A percentile compares a stretch with the other conserved stretches of the same genome.
These are phyloP conservation scores for Chionodraco myersi DNA, from an alignment of 2,113 vertebrate species.

Conservation along the genomic window DNA sequence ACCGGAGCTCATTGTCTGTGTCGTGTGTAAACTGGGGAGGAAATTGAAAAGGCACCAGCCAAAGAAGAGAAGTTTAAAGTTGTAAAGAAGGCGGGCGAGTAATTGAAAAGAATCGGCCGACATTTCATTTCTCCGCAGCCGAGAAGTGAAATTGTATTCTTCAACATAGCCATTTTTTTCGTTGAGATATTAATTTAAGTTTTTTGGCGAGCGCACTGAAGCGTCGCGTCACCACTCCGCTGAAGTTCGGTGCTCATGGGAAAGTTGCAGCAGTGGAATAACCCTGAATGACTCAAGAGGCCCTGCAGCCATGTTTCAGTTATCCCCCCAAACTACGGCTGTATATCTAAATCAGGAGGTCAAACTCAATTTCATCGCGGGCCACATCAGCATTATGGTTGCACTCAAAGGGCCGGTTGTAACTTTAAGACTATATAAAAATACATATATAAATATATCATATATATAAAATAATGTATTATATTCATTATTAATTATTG, in stretches of 20 bases:
- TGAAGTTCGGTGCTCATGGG: constrained; percentile 21
- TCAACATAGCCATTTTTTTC: constrained; percentile 31
- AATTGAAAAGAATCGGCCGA: constrained; percentile 66
- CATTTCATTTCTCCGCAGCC: constrained; percentile 46
- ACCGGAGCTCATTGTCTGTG: constrained; percentile 51
- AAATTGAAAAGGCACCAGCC: constrained; percentile 75
- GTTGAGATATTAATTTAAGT: constrained; percentile 30
- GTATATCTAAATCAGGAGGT: no score
- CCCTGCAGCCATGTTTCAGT: constrained; percentile 63
- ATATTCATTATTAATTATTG: no score
- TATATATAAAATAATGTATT: no score
- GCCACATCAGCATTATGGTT: no score
- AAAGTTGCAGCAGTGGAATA: constrained; percentile 40
- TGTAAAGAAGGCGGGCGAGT: constrained; percentile 58
- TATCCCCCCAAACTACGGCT: constrained; percentile 46
- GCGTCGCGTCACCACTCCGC: constrained; percentile 35
- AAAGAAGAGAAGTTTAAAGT: constrained; percentile 59
- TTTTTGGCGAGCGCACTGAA: constrained; percentile 36
- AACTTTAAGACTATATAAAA: no score
- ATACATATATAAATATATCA: no score
- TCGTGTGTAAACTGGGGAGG: constrained; percentile 64
- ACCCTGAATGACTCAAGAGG: constrained; percentile 32
- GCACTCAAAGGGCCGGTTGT: no score
- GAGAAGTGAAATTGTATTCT: constrained; percentile 44
- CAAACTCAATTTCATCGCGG: no score